These are phyloP conservation scores for Bombylius discolor DNA, from an alignment of 2,888 invertebrate species.

Conservation along the genomic window DNA sequence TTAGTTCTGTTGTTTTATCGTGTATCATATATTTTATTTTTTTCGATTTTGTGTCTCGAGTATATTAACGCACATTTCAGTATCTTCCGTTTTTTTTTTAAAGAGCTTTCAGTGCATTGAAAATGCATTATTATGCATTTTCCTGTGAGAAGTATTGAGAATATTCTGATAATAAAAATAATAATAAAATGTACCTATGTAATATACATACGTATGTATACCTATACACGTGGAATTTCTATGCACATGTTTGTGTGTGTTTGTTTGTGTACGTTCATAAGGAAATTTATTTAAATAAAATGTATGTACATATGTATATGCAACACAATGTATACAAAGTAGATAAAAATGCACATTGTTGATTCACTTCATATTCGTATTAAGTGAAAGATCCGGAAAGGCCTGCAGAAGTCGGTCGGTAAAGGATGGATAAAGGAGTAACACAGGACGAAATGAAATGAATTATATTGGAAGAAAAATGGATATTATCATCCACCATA, in stretches of 20 bases:
- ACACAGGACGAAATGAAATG: too few relatives aligned
- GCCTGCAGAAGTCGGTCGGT: too few relatives aligned
- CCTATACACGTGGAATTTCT: neutral
- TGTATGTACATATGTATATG: neutral
- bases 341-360: too few relatives aligned
- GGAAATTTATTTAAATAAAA: neutral
- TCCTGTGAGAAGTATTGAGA: neutral
- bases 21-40: neutral
- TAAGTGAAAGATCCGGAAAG: neutral
- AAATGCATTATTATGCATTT: slow-evolving; percentile 9
- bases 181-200: neutral
- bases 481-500: too few relatives aligned
- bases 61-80: slow-evolving; percentile 7
- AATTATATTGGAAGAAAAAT: too few relatives aligned
- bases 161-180: neutral
- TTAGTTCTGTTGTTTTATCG: too few relatives aligned
- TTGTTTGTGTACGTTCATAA: neutral
- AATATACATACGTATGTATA: neutral
- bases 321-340: neutral
- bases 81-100: slow-evolving; percentile 3
- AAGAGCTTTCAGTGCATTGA: slow-evolving; percentile 5
- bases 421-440: too few relatives aligned
- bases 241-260: neutral
- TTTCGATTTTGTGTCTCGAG: slow-evolving; percentile 3
- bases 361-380: too few relatives aligned